phyloP scores from a whole-genome alignment of 1,140 invertebrate species.

The Phymorhynchus buccinoides region DNA sequence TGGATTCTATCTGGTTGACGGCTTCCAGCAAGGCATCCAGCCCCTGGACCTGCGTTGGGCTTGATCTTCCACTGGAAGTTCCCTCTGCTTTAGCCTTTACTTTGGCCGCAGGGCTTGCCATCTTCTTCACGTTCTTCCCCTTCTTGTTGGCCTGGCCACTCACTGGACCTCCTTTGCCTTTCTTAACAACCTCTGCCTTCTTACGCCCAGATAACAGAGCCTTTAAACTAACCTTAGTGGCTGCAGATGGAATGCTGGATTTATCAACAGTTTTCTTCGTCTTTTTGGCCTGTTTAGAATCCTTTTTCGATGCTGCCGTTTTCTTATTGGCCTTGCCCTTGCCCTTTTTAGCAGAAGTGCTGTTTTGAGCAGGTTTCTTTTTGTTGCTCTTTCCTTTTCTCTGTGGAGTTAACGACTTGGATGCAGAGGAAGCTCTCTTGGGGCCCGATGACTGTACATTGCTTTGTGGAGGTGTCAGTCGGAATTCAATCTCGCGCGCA shows the following conservation, averaged over 20 bases:
- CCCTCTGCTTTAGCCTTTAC: neutral
- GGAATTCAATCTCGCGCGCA: neutral
- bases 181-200: neutral
- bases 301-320: neutral
- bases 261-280: neutral
- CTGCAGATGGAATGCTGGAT: neutral
- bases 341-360: neutral
- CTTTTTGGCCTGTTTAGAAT: neutral
- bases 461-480: neutral
- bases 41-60: neutral
- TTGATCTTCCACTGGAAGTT: neutral
- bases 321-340: neutral
- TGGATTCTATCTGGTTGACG: neutral
- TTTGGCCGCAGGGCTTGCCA: neutral
- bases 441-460: neutral
- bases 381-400: neutral
- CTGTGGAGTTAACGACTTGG: neutral
- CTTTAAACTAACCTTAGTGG: slow-evolving; percentile 6
- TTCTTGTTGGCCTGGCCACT: neutral
- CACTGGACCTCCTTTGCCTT: neutral
- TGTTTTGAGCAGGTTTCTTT: neutral
- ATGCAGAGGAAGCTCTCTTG: neutral
- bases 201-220: slow-evolving; percentile 4
- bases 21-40: slow-evolving; percentile 1
- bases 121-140: neutral